phyloP scores from a whole-genome alignment of 2,888 invertebrate species.

The Caenorhabditis japonica region DNA sequence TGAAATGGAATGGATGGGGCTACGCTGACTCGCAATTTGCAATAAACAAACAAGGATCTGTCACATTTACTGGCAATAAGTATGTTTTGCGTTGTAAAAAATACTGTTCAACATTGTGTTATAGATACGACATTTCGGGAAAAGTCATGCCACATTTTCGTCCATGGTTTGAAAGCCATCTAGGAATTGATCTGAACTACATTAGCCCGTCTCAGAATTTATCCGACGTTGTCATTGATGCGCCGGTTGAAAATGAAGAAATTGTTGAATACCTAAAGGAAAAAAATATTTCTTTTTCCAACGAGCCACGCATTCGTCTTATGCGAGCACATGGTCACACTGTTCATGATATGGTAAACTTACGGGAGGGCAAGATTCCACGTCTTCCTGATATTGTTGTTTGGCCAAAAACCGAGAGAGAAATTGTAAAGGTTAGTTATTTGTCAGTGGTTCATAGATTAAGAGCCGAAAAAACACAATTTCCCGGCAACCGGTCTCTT shows the following conservation, averaged over 20 bases:
- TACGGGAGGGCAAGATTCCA: conserved; percentile 84
- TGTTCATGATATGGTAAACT: conserved; percentile 87
- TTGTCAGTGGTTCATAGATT: no score
- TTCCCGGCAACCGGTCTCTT: no score
- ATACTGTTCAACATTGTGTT: conserved; percentile 2
- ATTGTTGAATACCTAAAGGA: conserved; percentile 90
- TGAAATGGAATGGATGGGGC: conserved; percentile 99
- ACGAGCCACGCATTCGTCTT: conserved; percentile 80
- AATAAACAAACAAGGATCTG: conserved; percentile 81
- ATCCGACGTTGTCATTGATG: conserved; percentile 82
- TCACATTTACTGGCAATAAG: conserved; percentile 89
- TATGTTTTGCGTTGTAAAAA: conserved; percentile 78
- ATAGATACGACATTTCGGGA: conserved; percentile 78
- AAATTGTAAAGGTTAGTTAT: conserved; percentile 45
- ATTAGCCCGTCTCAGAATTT: conserved; percentile 77
- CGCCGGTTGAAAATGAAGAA: conserved; percentile 88
- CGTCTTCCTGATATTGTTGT: conserved; percentile 93
- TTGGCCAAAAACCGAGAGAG: conserved; percentile 84
- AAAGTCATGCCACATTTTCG: conserved; percentile 85
- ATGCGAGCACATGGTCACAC: conserved; percentile 75
- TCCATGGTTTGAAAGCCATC: conserved; percentile 85
- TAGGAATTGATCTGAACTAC: conserved; percentile 81
- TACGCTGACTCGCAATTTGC: conserved; percentile 93
- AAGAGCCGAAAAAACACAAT: no score
- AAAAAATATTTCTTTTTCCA: conserved; percentile 86